phyloP scores from a whole-genome alignment of 2,888 invertebrate species.

The Plusia festucae region DNA sequence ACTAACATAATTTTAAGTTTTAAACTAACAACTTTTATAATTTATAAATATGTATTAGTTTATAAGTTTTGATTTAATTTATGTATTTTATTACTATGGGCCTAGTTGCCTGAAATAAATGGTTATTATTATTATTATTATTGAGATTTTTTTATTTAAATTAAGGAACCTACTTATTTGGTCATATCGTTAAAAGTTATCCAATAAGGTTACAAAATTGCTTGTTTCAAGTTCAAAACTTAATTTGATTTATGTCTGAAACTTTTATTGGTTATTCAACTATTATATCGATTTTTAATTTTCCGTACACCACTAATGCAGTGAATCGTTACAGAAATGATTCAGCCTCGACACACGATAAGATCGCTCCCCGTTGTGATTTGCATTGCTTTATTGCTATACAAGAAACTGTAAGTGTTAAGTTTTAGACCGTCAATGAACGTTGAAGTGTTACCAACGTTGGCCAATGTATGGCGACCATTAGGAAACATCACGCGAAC shows the following conservation, averaged over 20 bases:
- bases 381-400: constrained; percentile 27
- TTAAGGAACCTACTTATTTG: too few relatives aligned
- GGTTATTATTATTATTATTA: too few relatives aligned
- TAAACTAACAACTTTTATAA: too few relatives aligned
- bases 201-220: not conserved
- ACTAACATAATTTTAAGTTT: too few relatives aligned
- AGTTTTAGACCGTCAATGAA: constrained; percentile 24
- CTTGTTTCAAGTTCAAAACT: not conserved
- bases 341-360: constrained; percentile 29
- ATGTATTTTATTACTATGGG: too few relatives aligned
- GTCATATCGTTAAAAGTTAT: too few relatives aligned
- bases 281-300: constrained; percentile 23
- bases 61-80: too few relatives aligned
- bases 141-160: too few relatives aligned
- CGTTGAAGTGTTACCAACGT: constrained; percentile 12
- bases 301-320: constrained; percentile 17
- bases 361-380: constrained; percentile 12
- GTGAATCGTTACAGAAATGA: constrained; percentile 37
- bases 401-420: not conserved
- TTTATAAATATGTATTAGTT: too few relatives aligned
- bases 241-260: not conserved
- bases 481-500: constrained; percentile 50
- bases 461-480: constrained; percentile 16
- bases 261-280: not conserved
- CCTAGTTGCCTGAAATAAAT: too few relatives aligned